Evolutionary conservation across 2,797 vertebrate species (phyloP), one percentile per base, ranked within the genome.

Genomic region (Myripristis jacobus): DNA sequence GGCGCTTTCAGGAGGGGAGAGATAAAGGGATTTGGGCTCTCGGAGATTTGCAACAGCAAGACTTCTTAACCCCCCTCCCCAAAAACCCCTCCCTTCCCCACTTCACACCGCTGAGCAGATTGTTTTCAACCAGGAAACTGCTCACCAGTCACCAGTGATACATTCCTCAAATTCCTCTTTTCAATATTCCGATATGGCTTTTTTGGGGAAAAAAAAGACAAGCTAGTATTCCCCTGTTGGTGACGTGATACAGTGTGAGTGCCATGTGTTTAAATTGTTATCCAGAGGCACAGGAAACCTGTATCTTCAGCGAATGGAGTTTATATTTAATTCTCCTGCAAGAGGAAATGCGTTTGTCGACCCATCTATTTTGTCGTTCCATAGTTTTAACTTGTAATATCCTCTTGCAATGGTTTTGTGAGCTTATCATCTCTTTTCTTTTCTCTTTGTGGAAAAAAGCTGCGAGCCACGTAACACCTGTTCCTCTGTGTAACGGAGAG

Each of bases 21-120:
- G 91, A 94, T 93, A 93, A 92, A 90, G 83, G 91, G 92, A 92
- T 94, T 94, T 93, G 74, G 84, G 82, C 85, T 90, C 82, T 82
- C 79, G 68, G 77, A 87, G 86, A 88, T 89, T 90, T 86, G 70
- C n/a, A n/a, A n/a, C 85, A 82, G 71, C 74, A 84, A 91, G 87
- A 90, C 86, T 91, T 88, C 81, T 85, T 79, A 81, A 73, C 55
- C 24, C 31, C 29, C 68, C 66, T 21, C 59, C 38, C 19, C 4
- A 11, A 12, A 12, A 25, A 13, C 9, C 11, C 11, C 11, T 31
- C 36, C n/a, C 50, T 7, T 68, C 69, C 65, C 67, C 36, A 68
- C 44, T n/a, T n/a, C n/a, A n/a, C 77, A 79, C 74, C 68, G 77
- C 87, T 74, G 76, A 84, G 73, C 73, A 87, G 86, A 84, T 86